phyloP scores from a whole-genome alignment of 64 coral and sea anemone genomes.

The Actinia equina region DNA sequence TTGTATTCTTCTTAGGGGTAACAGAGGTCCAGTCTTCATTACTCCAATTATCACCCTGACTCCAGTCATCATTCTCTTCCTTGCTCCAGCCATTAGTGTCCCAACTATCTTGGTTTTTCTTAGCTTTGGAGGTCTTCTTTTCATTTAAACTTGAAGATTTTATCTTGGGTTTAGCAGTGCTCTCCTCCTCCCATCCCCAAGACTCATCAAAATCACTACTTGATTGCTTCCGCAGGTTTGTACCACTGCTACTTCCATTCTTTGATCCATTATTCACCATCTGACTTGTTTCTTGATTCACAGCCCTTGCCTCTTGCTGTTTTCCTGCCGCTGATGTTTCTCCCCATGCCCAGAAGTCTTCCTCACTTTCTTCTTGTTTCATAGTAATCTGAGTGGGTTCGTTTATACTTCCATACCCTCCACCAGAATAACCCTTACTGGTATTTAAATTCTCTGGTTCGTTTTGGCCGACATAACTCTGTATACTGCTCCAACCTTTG shows the following conservation, averaged over 20 bases:
- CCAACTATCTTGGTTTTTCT: constrained; percentile 10
- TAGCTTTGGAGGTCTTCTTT: constrained; percentile 19
- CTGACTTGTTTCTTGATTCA: constrained; percentile 15
- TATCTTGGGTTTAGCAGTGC: constrained; percentile 7
- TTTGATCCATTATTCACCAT: background rate
- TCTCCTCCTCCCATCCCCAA: constrained; percentile 63
- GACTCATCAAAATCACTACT: constrained; percentile 55
- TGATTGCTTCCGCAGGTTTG: constrained; percentile 9
- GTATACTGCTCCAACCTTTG: constrained; percentile 75
- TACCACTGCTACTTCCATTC: background rate
- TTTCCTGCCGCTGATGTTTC: constrained; percentile 20
- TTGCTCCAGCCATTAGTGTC: constrained; percentile 45
- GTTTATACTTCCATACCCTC: constrained; percentile 71
- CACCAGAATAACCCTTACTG: constrained; percentile 31
- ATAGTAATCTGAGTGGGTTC: constrained; percentile 13
- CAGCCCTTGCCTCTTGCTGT: background rate
- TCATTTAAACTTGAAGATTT: constrained; percentile 1
- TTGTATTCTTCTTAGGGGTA: constrained; percentile 24
- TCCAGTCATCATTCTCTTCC: constrained; percentile 71
- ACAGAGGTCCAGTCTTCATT: constrained; percentile 72
- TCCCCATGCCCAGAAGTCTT: constrained; percentile 64
- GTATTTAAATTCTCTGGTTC: constrained; percentile 26
- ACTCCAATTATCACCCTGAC: constrained; percentile 69
- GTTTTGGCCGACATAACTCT: constrained; percentile 72
- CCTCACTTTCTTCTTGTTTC: constrained; percentile 28